These are phyloP conservation scores for Apotomis turbidana DNA, from an alignment of 2,888 invertebrate genomes.

Conservation along the genomic window DNA sequence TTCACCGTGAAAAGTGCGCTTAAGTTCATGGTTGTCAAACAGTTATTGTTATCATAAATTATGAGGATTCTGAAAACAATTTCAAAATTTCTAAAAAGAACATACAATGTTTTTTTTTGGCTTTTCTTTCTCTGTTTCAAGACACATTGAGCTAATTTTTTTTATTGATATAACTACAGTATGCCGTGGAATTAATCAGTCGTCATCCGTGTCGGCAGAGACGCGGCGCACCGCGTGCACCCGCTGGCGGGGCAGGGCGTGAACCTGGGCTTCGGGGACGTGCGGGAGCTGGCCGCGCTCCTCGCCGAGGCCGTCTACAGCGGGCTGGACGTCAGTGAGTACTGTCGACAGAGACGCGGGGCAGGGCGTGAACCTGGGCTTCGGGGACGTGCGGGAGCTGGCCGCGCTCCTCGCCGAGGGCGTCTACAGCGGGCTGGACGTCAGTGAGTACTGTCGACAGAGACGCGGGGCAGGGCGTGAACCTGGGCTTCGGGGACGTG, in stretches of 20 bases:
- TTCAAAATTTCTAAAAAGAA: too few species aligned
- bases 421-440: conserved; percentile 87
- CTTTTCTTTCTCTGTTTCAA: too few species aligned
- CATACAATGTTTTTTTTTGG: too few species aligned
- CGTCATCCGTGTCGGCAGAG: conserved; percentile 73
- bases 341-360: conserved; percentile 85
- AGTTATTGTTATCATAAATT: too few species aligned
- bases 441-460: conserved; percentile 80
- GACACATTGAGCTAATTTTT: too few species aligned
- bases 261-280: conserved; percentile 98
- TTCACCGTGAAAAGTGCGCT: too few species aligned
- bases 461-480: conserved; percentile 97
- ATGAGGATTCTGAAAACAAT: too few species aligned
- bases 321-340: conserved; percentile 89
- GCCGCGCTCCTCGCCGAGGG: conserved; percentile 88
- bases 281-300: conserved; percentile 87
- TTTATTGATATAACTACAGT: too few species aligned
- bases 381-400: conserved; percentile 94
- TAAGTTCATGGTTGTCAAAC: too few species aligned
- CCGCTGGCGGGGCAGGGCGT: conserved; percentile 99
- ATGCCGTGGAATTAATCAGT: too few species aligned
- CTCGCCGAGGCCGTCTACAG: conserved; percentile 88
- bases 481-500: conserved; percentile 98
- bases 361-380: conserved; percentile 98
- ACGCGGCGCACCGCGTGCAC: conserved; percentile 96